A percentile compares a stretch with the other conserved stretches of the same genome.
phyloP scores from a whole-genome alignment of 1,140 invertebrate genomes.

The Chlorops oryzae region DNA sequence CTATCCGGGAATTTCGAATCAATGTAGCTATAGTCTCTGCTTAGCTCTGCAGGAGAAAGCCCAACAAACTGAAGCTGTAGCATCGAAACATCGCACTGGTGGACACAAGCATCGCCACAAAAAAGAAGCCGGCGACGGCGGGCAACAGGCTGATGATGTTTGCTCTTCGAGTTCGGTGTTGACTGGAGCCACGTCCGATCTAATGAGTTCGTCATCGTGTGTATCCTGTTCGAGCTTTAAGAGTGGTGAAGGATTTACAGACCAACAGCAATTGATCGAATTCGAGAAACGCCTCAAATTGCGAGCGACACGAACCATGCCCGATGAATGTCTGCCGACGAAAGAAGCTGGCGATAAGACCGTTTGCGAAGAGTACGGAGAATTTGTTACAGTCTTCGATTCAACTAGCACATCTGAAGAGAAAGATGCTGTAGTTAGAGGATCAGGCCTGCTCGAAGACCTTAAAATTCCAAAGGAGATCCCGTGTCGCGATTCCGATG shows the following conservation, averaged over 20 bases:
- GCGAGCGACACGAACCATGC: conserved; percentile 9
- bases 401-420: conserved; percentile 15
- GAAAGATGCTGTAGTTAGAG: conserved; percentile 25
- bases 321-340: too few relatives aligned
- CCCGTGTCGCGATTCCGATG: background rate
- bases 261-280: conserved; percentile 22
- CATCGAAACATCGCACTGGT: too few relatives aligned
- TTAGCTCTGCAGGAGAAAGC: conserved; percentile 21
- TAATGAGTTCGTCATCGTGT: conserved; percentile 33
- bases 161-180: background rate
- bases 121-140: conserved; percentile 14
- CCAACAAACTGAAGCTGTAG: conserved; percentile 27
- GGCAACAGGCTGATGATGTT: conserved; percentile 14
- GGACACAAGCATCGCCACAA: conserved; percentile 16
- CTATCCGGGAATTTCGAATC: conserved; percentile 29
- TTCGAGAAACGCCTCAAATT: conserved; percentile 21
- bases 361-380: conserved; percentile 32
- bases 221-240: conserved; percentile 36
- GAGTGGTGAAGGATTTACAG: conserved; percentile 15
- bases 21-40: conserved; percentile 21
- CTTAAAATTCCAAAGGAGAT: background rate
- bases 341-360: conserved; percentile 33
- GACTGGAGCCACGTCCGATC: conserved; percentile 16
- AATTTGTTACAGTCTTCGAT: conserved; percentile 32
- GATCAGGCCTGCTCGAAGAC: conserved; percentile 7